Evolutionary conservation across 2,113 vertebrate genomes (phyloP).

Genomic region (Engraulis encrasicolus): DNA sequence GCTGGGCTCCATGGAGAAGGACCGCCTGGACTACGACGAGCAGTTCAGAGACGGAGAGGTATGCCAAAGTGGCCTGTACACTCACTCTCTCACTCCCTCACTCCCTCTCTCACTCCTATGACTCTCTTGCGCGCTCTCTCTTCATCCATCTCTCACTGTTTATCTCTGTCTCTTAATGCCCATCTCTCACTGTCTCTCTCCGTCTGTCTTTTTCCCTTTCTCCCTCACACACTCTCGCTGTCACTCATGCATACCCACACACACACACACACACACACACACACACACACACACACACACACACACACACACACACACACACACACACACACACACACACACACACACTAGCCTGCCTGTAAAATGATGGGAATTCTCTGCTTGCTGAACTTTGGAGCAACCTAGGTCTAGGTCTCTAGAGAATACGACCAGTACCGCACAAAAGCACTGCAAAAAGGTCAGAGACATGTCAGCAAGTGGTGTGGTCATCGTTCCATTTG

Average conservation of each 20-base stretch:
- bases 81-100: background rate
- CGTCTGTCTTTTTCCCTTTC: too few relatives aligned
- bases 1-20: constrained; percentile 85
- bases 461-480: background rate
- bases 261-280: too few relatives aligned
- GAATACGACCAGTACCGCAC: background rate
- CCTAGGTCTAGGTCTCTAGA: background rate
- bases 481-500: background rate
- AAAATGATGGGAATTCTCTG: constrained; percentile 5
- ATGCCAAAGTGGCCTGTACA: constrained; percentile 34
- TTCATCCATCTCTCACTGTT: too few relatives aligned
- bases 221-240: too few relatives aligned
- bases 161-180: too few relatives aligned
- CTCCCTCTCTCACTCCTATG: too few relatives aligned
- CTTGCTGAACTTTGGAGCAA: background rate
- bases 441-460: background rate
- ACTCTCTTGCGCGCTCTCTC: too few relatives aligned
- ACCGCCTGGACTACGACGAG: constrained; percentile 85
- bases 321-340: background rate
- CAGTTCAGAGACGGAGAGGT: constrained; percentile 91
- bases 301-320: too few relatives aligned
- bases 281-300: too few relatives aligned
- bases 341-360: background rate
- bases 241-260: too few relatives aligned
- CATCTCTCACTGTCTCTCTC: too few relatives aligned